A percentile compares a stretch with the other conserved stretches of the same genome.
phyloP scores from a whole-genome alignment of 2,888 invertebrate genomes.

The Pterostichus madidus region DNA sequence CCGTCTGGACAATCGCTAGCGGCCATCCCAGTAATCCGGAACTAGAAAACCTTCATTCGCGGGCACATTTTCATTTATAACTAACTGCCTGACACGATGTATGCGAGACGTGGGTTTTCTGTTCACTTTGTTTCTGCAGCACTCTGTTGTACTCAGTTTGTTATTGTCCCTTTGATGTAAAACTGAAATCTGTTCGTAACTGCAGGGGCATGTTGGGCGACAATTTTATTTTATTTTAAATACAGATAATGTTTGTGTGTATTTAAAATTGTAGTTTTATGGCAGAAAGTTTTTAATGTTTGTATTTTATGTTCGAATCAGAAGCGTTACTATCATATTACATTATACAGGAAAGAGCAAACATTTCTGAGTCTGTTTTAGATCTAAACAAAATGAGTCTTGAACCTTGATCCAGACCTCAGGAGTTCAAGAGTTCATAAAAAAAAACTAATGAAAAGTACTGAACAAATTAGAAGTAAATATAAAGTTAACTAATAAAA shows the following conservation, averaged over 20 bases:
- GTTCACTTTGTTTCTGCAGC: neutral
- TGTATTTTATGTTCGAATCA: no score
- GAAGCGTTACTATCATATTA: no score
- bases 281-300: no score
- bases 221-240: neutral
- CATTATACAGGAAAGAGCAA: no score
- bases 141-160: neutral
- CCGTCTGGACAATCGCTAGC: no score
- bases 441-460: no score
- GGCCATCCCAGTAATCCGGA: neutral
- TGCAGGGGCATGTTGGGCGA: neutral
- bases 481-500: no score
- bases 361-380: no score
- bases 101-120: neutral
- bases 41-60: constrained; percentile 24
- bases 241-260: neutral
- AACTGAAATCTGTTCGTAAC: constrained; percentile 9
- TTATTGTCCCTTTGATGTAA: constrained; percentile 34
- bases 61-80: constrained; percentile 40
- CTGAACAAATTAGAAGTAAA: no score
- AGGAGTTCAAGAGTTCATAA: no score
- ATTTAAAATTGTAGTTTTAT: neutral
- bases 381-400: no score
- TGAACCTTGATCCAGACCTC: no score
- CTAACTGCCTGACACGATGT: neutral